These are phyloP conservation scores for Paramormyrops kingsleyae DNA, from an alignment of 2,113 vertebrate species.

Conservation along the genomic window DNA sequence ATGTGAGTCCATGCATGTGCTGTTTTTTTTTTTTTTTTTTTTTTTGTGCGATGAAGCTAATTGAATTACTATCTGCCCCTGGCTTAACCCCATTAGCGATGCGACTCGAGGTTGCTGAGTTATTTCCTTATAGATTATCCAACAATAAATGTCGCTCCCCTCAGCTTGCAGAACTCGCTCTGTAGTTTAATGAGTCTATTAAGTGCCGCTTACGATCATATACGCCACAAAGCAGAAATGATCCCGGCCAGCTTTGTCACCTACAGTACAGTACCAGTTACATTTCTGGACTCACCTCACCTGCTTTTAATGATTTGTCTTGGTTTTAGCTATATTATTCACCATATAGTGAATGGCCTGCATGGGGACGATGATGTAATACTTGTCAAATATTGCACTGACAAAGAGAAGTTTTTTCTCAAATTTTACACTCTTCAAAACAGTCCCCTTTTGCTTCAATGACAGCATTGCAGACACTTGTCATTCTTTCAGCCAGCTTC, in stretches of 20 bases:
- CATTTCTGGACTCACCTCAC: not conserved
- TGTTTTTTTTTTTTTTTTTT: not conserved
- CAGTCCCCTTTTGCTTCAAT: not conserved
- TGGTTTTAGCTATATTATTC: not conserved
- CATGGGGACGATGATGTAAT: not conserved
- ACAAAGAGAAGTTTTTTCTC: not conserved
- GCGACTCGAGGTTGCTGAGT: not conserved
- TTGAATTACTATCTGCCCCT: conserved; percentile 8
- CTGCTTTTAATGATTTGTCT: not conserved
- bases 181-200: not conserved
- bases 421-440: not conserved
- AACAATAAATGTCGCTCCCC: not conserved
- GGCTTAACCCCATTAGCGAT: conserved; percentile 19
- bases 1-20: not conserved
- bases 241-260: not conserved
- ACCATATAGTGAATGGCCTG: not conserved
- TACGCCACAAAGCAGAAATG: not conserved
- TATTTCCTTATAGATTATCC: conserved; percentile 3
- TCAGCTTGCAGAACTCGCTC: too few relatives aligned
- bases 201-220: not conserved
- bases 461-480: not conserved
- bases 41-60: not conserved
- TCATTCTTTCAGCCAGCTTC: not conserved
- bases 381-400: not conserved
- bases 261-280: not conserved